Percentiles rank a stretch among this genome's conserved stretches.
These are phyloP conservation scores for Cataglyphis livida DNA, from an alignment of 2,888 invertebrate genomes.

Conservation along the genomic window DNA sequence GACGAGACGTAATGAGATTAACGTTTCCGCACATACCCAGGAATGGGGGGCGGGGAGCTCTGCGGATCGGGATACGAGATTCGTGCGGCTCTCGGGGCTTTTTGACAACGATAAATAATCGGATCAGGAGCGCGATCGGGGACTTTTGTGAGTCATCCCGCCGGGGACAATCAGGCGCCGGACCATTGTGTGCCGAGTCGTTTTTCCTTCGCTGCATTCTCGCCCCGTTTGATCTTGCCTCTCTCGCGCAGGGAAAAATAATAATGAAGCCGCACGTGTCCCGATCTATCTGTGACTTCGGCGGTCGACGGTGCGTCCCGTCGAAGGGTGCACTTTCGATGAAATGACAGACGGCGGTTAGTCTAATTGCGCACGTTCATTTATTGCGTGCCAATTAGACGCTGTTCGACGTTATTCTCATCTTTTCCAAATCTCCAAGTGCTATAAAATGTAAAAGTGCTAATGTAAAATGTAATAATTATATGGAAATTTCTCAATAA, in stretches of 20 bases:
- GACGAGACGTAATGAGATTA: slow-evolving; percentile 76
- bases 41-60: slow-evolving; percentile 22
- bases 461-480: not conserved
- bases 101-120: slow-evolving; percentile 83
- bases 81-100: slow-evolving; percentile 67
- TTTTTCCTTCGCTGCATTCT: slow-evolving; percentile 58
- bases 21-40: slow-evolving; percentile 67
- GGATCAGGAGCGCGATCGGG: slow-evolving; percentile 77
- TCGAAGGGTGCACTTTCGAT: slow-evolving; percentile 39
- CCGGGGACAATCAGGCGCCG: slow-evolving; percentile 73
- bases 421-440: not conserved
- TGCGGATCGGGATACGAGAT: slow-evolving; percentile 39
- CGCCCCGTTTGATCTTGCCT: slow-evolving; percentile 63
- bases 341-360: slow-evolving; percentile 33
- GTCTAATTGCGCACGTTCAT: slow-evolving; percentile 38
- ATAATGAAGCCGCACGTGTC: slow-evolving; percentile 69
- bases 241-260: slow-evolving; percentile 56
- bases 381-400: slow-evolving; percentile 36
- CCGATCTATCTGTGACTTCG: slow-evolving; percentile 61
- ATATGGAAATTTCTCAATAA: not conserved
- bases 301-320: slow-evolving; percentile 18
- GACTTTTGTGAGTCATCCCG: slow-evolving; percentile 80
- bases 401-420: not conserved
- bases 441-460: not conserved
- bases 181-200: slow-evolving; percentile 65